Percentiles rank a stretch among this genome's conserved stretches.
Evolutionary conservation across 2,113 vertebrate genomes (phyloP).

Genomic region (Sphyrna mokarran): DNA sequence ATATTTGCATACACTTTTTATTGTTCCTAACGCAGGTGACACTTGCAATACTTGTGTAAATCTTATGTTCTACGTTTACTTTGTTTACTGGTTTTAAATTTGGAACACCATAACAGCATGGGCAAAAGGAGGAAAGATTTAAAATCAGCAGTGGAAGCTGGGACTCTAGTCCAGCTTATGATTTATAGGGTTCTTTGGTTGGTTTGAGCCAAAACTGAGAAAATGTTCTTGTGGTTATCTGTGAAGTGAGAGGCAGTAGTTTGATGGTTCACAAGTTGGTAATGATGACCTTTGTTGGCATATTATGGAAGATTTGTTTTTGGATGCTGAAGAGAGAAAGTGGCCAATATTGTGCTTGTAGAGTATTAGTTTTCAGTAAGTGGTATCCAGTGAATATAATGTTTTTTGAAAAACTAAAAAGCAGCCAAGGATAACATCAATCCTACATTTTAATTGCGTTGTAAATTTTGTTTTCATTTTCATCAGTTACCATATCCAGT

Average conservation of each 20-base stretch:
- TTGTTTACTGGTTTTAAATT: background rate
- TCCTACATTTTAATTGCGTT: background rate
- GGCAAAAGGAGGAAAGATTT: background rate
- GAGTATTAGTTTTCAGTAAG: background rate
- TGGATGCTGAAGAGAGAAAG: background rate
- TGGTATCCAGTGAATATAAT: background rate
- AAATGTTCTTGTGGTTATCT: constrained; percentile 1
- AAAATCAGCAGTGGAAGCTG: background rate
- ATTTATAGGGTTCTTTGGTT: background rate
- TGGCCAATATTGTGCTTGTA: background rate
- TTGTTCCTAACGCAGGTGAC: background rate
- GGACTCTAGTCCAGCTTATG: background rate
- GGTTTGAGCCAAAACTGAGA: background rate
- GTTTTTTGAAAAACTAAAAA: background rate
- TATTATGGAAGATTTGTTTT: background rate
- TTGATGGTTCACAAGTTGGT: background rate
- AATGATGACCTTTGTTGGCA: background rate
- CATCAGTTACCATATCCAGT: background rate
- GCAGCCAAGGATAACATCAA: background rate
- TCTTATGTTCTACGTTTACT: background rate
- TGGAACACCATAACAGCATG: background rate
- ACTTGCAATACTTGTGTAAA: background rate
- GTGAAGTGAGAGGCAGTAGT: background rate
- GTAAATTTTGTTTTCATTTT: background rate
- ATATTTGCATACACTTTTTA: background rate